A percentile compares a stretch with the other conserved stretches of the same genome.
Evolutionary conservation across 2,113 vertebrate species (phyloP).

Genomic region (Zosterops borbonicus): DNA sequence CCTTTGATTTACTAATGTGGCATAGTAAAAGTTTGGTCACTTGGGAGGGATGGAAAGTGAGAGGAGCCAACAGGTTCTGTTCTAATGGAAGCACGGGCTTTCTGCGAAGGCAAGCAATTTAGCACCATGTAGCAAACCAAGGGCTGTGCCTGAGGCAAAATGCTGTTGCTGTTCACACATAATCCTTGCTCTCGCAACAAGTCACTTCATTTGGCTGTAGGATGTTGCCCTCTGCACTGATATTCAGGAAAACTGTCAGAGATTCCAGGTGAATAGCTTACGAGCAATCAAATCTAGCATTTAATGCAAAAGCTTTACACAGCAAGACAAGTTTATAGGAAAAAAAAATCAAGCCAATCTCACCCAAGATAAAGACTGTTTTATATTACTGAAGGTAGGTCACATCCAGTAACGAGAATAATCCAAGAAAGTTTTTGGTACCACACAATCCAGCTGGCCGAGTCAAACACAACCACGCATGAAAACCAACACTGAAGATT

Average conservation of each 20-base stretch:
- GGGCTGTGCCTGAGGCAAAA: background rate
- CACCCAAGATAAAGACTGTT: constrained; percentile 30
- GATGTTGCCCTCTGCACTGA: background rate
- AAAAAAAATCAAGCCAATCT: background rate
- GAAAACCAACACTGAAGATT: background rate
- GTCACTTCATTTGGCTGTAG: background rate
- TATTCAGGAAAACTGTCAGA: background rate
- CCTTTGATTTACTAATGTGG: background rate
- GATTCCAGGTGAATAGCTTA: constrained; percentile 12
- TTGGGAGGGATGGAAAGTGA: background rate
- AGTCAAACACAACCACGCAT: background rate
- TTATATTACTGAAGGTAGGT: constrained; percentile 48
- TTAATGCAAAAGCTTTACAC: constrained; percentile 52
- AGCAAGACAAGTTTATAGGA: constrained; percentile 13
- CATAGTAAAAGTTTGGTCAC: background rate
- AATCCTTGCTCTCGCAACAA: background rate
- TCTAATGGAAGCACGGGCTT: background rate
- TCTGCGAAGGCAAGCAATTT: background rate
- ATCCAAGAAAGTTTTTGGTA: constrained; percentile 53
- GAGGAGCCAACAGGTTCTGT: background rate
- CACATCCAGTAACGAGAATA: constrained; percentile 7
- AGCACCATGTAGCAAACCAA: background rate
- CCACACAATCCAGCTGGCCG: constrained; percentile 5
- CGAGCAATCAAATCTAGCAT: constrained; percentile 11
- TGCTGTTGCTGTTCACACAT: background rate